A percentile compares a stretch with the other conserved stretches of the same genome.
These are phyloP conservation scores for Caenorhabditis remanei DNA, from an alignment of 1,140 invertebrate species.

Conservation along the genomic window DNA sequence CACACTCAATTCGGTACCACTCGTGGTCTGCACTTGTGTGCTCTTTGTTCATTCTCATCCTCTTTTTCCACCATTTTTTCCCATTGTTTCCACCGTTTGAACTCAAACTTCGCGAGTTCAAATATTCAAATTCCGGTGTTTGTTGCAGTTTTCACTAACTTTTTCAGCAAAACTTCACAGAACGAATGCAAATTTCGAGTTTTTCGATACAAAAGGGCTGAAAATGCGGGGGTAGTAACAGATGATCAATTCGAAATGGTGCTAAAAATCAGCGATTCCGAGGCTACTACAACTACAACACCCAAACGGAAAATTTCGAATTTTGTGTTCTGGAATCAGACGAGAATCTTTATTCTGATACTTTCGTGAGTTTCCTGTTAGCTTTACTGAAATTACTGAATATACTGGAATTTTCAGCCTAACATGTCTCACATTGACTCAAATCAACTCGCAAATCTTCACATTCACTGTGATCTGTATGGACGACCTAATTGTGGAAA, in stretches of 20 bases:
- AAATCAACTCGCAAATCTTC: conserved; percentile 62
- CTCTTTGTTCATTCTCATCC: neutral
- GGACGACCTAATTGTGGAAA: conserved; percentile 59
- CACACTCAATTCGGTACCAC: neutral
- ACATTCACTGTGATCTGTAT: conserved; percentile 67
- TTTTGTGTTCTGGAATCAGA: neutral
- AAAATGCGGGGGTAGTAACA: conserved; percentile 28
- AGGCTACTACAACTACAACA: too few relatives aligned
- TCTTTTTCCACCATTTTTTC: too few relatives aligned
- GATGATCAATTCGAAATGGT: conserved; percentile 14
- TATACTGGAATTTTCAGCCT: conserved; percentile 24
- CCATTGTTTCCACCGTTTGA: neutral
- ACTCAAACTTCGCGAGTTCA: conserved; percentile 3
- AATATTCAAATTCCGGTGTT: conserved; percentile 53
- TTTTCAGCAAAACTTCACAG: conserved; percentile 7
- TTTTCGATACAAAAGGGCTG: conserved; percentile 18
- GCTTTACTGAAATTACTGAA: too few relatives aligned
- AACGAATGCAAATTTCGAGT: neutral
- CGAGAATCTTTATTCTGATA: too few relatives aligned
- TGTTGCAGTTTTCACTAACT: conserved; percentile 11
- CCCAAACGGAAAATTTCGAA: conserved; percentile 10
- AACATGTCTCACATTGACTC: conserved; percentile 55
- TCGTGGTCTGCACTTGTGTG: neutral
- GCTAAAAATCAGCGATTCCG: neutral
- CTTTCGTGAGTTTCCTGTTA: too few relatives aligned